phyloP scores from a whole-genome alignment of 2,113 vertebrate genomes.

The Syngnathoides biaculeatus region DNA sequence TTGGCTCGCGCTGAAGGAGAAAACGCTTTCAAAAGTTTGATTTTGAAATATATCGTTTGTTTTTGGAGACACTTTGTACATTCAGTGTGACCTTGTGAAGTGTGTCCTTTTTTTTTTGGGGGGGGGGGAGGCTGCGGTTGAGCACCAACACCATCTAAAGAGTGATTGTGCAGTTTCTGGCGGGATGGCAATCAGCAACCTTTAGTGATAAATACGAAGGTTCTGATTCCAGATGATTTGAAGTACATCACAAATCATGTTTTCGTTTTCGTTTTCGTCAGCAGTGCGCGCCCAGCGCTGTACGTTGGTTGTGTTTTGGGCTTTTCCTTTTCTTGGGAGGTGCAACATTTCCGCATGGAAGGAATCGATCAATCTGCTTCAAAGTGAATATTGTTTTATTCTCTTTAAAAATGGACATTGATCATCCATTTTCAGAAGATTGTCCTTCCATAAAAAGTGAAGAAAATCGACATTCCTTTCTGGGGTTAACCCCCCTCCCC shows the following conservation, averaged over 20 bases:
- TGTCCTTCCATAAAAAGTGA: background rate
- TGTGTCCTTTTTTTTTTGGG: too few species aligned
- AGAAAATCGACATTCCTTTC: background rate
- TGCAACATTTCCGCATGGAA: background rate
- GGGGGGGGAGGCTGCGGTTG: too few species aligned
- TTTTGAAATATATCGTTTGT: too few species aligned
- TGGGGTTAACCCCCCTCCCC: too few species aligned
- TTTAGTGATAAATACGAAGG: too few species aligned
- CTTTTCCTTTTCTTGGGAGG: background rate
- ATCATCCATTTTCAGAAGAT: background rate
- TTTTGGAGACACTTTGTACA: too few species aligned
- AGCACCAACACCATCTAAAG: background rate
- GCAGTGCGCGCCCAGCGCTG: background rate
- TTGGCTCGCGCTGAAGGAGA: too few species aligned
- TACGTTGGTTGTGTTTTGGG: background rate
- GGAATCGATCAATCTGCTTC: background rate
- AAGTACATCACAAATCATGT: background rate
- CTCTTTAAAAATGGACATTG: background rate
- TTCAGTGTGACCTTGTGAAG: too few species aligned
- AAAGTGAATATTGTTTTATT: background rate
- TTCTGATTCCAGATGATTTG: background rate
- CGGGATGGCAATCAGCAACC: too few species aligned
- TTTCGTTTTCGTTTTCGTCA: too few species aligned
- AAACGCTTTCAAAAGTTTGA: too few species aligned
- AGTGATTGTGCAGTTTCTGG: too few species aligned